Conservation (phyloP, 2,113 vertebrate genomes). For the Ailuropoda melanoleuca region DNA sequence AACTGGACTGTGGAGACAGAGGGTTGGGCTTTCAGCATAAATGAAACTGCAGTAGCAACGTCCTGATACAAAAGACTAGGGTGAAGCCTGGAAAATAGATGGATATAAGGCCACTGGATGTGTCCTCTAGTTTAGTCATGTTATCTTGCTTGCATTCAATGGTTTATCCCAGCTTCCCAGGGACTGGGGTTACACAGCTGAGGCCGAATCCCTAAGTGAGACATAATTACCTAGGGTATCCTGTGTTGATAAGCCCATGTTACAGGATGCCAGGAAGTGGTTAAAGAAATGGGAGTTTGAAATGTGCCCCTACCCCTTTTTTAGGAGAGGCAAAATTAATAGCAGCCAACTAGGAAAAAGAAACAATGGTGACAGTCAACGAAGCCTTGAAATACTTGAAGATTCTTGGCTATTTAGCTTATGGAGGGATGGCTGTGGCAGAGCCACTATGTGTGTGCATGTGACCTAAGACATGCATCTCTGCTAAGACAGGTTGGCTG, state of each 20-base stretch:
- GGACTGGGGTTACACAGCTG: not conserved
- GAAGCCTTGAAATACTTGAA: not conserved
- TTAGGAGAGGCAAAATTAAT: not conserved
- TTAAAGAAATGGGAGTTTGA: not conserved
- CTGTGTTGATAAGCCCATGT: not conserved
- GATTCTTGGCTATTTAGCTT: not conserved
- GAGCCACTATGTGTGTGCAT: not conserved
- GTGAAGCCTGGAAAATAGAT: not conserved
- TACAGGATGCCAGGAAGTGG: not conserved
- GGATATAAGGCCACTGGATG: not conserved
- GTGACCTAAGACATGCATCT: not conserved
- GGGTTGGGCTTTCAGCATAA: not conserved
- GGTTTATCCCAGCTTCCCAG: not conserved
- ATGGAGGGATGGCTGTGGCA: not conserved
- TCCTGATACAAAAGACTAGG: not conserved
- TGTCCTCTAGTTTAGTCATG: not conserved
- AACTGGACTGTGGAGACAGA: not conserved
- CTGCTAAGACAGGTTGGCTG: not conserved
- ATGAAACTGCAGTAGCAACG: not conserved
- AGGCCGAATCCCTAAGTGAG: not conserved
- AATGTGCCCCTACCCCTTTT: not conserved
- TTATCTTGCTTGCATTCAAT: not conserved
- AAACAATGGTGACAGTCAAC: not conserved
- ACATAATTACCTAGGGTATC: not conserved
- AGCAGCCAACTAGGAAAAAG: not conserved